Base-by-base conservation (phyloP, 2,797 vertebrate genomes). In the Hippopotamyrus pictus region DNA sequence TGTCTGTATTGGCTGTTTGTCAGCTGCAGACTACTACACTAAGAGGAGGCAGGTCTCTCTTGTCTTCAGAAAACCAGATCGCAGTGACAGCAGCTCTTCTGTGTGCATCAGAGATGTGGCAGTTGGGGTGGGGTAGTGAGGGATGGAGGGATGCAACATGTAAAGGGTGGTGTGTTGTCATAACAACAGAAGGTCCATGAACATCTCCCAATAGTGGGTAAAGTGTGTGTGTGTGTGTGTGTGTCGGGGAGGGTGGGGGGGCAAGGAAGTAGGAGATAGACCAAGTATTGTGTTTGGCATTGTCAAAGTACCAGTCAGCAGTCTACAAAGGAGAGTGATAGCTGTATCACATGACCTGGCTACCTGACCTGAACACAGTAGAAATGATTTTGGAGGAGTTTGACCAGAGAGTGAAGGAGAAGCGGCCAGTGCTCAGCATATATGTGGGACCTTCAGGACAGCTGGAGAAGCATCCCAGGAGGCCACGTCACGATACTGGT, bases 121-220 rank as follows among this genome's bases (percentile, higher is more conserved):
- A 89, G 82, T 29, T 85, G 88, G 79, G 57, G 62, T 62, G 48
- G 7, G 29, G 3, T 6, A 19, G n/a, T 33, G 85, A 12, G 44
- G 46, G 65, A 48, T 46, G 48, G 88, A 37, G 85, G 89, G 88
- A 65, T 86, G 90, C 62, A 46, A 54, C 59, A 85, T 84, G 46
- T 79, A 90, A 90, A 88, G 85, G 73, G 44, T 87, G 88, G 89
- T 44, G 85, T 90, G 89, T 90, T 59, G 82, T 90, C 86, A 73
- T 88, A 92, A 93, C 92, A 92, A 90, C 89, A 93, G 86, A 91
- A 92, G 91, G 84, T n/a, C 25, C 9, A 82, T 37, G 46, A 90
- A 89, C 90, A 87, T 92, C 90, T 91, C 92, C 88, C 90, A 89
- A 79, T 89, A 51, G 29, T 88, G 86, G 46, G 57, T 50, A 54